Conservation (phyloP, 1,140 invertebrate species). For the Zaprionus taronus region DNA sequence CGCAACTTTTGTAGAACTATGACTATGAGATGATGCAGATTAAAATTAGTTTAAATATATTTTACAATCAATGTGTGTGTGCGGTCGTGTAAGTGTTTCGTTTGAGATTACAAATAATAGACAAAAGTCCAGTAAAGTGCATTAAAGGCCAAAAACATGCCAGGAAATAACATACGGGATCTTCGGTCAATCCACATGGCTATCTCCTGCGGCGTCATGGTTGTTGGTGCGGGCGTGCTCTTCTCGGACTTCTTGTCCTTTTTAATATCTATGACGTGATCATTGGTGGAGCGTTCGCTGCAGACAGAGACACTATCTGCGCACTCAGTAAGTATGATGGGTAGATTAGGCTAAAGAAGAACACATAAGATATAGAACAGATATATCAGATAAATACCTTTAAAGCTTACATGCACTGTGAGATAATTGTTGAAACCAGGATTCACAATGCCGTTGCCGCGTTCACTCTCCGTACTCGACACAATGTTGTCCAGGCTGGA, state of each 20-base stretch:
- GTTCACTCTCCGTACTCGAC: slow-evolving; percentile 79
- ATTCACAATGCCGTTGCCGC: slow-evolving; percentile 73
- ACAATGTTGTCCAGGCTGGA: slow-evolving; percentile 87
- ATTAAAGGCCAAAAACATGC: slow-evolving; percentile 92
- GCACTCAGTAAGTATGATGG: slow-evolving; percentile 78
- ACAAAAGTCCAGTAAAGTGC: slow-evolving; percentile 94
- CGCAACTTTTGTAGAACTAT: slow-evolving; percentile 46
- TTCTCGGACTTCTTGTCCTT: slow-evolving; percentile 63
- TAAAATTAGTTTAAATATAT: slow-evolving; percentile 42
- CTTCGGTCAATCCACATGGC: slow-evolving; percentile 93
- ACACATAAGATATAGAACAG: not conserved
- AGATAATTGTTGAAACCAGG: slow-evolving; percentile 87
- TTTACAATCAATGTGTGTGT: slow-evolving; percentile 38
- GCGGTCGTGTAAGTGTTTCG: not conserved
- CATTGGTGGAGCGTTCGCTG: slow-evolving; percentile 61
- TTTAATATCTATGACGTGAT: slow-evolving; percentile 76
- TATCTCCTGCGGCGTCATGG: slow-evolving; percentile 94
- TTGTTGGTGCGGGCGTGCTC: slow-evolving; percentile 87
- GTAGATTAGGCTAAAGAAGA: slow-evolving; percentile 59
- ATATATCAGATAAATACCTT: not conserved
- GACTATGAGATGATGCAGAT: slow-evolving; percentile 53
- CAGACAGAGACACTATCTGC: slow-evolving; percentile 70
- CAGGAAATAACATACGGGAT: slow-evolving; percentile 91
- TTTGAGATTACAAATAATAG: slow-evolving; percentile 67
- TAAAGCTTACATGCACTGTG: slow-evolving; percentile 85